Evolutionary conservation across 1,140 invertebrate species (phyloP).

Genomic region (Sesamia nonagrioides): DNA sequence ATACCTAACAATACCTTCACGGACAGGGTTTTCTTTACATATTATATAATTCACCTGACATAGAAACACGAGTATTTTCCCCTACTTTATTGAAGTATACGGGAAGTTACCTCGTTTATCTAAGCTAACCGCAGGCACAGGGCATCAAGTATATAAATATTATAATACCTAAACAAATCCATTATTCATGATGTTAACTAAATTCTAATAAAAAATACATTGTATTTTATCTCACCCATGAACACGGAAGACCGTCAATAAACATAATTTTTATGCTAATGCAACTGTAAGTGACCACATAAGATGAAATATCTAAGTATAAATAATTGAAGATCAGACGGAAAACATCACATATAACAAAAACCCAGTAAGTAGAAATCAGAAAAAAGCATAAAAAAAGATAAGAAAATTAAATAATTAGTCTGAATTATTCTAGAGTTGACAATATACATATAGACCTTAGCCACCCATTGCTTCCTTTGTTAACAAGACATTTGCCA

Average conservation of each 20-base stretch:
- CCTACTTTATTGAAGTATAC: background rate
- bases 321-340: conserved; percentile 1
- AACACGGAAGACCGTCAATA: background rate
- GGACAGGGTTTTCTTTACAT: no score
- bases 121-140: conserved; percentile 7
- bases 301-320: no score
- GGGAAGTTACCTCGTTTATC: background rate
- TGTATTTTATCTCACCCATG: conserved; percentile 21
- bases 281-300: conserved; percentile 9
- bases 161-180: background rate
- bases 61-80: background rate
- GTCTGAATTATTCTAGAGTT: no score
- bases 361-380: background rate
- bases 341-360: background rate
- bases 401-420: no score
- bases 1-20: no score
- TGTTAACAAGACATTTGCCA: background rate
- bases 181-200: background rate
- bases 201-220: conserved; percentile 7
- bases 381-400: background rate
- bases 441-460: background rate
- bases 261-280: conserved; percentile 34
- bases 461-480: background rate
- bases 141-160: background rate
- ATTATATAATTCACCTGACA: background rate